These are phyloP conservation scores for Leguminivora glycinivorella DNA, from an alignment of 1,140 invertebrate species.

Conservation along the genomic window DNA sequence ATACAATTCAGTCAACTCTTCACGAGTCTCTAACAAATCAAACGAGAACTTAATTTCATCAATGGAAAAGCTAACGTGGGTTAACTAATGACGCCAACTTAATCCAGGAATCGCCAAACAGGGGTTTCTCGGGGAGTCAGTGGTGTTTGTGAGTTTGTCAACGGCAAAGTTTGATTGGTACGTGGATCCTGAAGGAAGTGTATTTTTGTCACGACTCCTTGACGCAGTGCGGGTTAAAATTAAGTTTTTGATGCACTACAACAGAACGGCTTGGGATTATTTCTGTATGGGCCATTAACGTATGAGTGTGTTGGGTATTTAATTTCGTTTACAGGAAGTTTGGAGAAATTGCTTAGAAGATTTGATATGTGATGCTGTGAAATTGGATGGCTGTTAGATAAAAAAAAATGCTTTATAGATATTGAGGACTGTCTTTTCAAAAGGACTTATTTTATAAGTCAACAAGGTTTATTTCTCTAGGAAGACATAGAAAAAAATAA, in stretches of 20 bases:
- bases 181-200: conserved; percentile 47
- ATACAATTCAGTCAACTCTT: conserved; percentile 1
- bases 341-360: not conserved
- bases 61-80: conserved; percentile 8
- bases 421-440: too few species aligned
- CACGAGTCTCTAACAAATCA: conserved; percentile 5
- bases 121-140: not conserved
- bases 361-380: conserved; percentile 13
- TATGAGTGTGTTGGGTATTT: conserved; percentile 23
- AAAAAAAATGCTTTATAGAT: not conserved
- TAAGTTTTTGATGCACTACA: conserved; percentile 61
- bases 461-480: too few species aligned
- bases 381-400: not conserved
- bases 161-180: conserved; percentile 20
- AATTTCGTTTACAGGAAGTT: conserved; percentile 17
- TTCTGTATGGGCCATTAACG: conserved; percentile 24
- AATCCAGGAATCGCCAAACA: conserved; percentile 12
- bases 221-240: conserved; percentile 54
- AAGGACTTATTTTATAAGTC: too few species aligned
- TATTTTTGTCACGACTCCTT: conserved; percentile 60
- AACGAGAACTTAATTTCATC: conserved; percentile 3
- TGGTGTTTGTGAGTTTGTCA: not conserved
- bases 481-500: too few species aligned
- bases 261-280: conserved; percentile 35
- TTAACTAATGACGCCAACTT: conserved; percentile 18